Conservation (phyloP, 2,888 invertebrate species). For the Helleia helle region DNA sequence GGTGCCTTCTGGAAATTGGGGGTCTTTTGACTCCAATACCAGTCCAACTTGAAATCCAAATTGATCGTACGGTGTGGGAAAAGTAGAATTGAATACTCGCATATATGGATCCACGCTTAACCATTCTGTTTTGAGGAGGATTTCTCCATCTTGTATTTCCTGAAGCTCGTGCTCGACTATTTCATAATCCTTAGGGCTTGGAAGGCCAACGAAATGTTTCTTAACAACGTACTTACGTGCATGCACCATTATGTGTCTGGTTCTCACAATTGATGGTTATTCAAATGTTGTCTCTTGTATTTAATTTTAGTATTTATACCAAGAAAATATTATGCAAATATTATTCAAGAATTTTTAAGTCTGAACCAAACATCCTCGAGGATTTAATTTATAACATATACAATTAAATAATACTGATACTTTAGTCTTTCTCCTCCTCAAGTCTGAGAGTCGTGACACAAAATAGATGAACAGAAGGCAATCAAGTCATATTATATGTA, state of each 20-base stretch:
- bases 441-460: no score
- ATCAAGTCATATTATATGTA: no score
- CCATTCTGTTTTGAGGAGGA: constrained; percentile 20
- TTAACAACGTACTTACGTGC: constrained; percentile 9
- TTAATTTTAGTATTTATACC: no score
- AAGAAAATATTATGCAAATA: no score
- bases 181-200: constrained; percentile 7
- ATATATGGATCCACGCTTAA: constrained; percentile 23
- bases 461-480: no score
- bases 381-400: no score
- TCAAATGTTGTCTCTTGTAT: no score
- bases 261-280: no score
- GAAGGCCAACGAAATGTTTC: neutral
- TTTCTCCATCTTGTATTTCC: constrained; percentile 64
- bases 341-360: no score
- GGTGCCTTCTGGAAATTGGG: constrained; percentile 70
- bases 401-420: no score
- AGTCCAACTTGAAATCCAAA: constrained; percentile 19
- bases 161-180: constrained; percentile 67
- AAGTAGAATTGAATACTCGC: constrained; percentile 27
- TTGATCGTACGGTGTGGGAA: constrained; percentile 38
- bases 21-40: constrained; percentile 73
- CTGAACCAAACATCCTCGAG: no score
- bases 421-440: no score
- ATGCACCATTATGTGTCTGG: neutral